Percentiles rank a stretch among this genome's conserved stretches.
Evolutionary conservation across 1,140 invertebrate species (phyloP).

Genomic region (Drosophila guanche): DNA sequence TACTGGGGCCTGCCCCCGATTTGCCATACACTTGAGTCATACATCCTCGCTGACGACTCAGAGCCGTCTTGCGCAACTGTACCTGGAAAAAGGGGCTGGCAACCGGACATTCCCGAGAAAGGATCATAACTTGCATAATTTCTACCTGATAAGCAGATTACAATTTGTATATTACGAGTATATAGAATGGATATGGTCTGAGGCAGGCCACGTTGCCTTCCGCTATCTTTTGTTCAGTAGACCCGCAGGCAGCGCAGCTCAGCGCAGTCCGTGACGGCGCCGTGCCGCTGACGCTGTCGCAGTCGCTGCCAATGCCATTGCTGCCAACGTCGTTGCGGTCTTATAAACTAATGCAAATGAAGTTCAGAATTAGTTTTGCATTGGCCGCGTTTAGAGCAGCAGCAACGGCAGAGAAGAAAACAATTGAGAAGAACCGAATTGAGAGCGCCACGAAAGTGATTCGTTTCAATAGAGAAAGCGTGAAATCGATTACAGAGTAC

Average conservation of each 20-base stretch:
- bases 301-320: not conserved
- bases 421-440: no score
- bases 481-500: not conserved
- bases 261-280: not conserved
- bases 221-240: slow-evolving; percentile 15
- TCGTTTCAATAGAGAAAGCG: not conserved
- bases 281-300: no score
- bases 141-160: slow-evolving; percentile 6
- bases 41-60: not conserved
- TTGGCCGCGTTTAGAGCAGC: slow-evolving; percentile 77
- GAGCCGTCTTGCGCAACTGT: slow-evolving; percentile 39
- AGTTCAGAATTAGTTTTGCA: slow-evolving; percentile 79
- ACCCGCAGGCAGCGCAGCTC: slow-evolving; percentile 6
- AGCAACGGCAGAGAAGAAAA: slow-evolving; percentile 21
- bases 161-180: no score
- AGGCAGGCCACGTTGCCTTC: not conserved
- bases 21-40: not conserved
- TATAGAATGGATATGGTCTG: no score
- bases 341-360: slow-evolving; percentile 79
- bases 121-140: not conserved
- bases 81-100: slow-evolving; percentile 1
- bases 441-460: no score
- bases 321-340: slow-evolving; percentile 34
- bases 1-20: no score
- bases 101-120: slow-evolving; percentile 17